Evolutionary conservation across 2,888 invertebrate genomes (phyloP), one percentile per base, ranked within the genome.

Genomic region (Epinotia demarniana): DNA sequence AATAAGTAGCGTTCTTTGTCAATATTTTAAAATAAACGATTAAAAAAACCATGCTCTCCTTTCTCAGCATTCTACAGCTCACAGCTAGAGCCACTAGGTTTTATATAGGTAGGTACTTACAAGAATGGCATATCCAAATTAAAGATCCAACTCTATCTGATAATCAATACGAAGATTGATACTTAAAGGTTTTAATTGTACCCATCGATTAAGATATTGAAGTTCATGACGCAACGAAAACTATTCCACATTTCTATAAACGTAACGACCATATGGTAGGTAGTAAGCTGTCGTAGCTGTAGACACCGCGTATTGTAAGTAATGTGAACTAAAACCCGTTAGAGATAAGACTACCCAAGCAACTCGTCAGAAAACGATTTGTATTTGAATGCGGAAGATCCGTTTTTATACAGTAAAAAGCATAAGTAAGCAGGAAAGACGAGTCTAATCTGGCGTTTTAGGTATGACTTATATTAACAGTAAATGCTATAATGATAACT

Each of bases 311-410:
- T 53, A 53, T 66, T n/a, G 33, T 33, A 55, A 66, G 64, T 33
- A 66, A 55, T 39, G 49, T 19, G 33, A 70, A 53, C 61, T 0
- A 27, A 39, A 71, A 71, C 62, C 71, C 62, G 53, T 71, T 71
- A 62, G 23, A 60, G 61, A 61, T 70, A 61, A 39, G 33, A 61
- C 27, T 9, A 62, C 49, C n/a, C 16, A 2, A 27, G 18, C 13
- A 13, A 46, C 46, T 13, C 46, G 46, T 49, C 49, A 16, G 16
- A 16, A 4, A 13, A 46, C 12, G 13, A 49, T 49, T 16, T 49
- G 13, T 49, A 49, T 49, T 16, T 6, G 13, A 23, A 23, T 18
- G 19, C 57, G 57, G 57, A 57, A 57, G 19, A 57, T 9, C 9
- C 12, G 13, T 4, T 9, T 5, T 5, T 4, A 19, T 12, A 23